These are phyloP conservation scores for Paraescarpia echinospica DNA, from an alignment of 1,140 invertebrate species.

Conservation along the genomic window DNA sequence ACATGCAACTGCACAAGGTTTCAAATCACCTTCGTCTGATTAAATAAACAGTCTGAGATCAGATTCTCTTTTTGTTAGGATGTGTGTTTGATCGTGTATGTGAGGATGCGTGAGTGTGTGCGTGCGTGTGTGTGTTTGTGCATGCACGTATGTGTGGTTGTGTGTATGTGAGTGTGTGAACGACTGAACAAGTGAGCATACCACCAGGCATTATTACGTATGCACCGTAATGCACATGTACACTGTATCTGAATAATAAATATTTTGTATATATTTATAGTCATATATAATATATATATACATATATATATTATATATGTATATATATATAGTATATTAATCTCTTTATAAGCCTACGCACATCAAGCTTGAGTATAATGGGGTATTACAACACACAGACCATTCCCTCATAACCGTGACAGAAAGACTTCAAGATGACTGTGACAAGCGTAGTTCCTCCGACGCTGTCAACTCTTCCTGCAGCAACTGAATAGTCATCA, in stretches of 20 bases:
- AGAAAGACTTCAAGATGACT: background rate
- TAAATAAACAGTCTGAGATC: background rate
- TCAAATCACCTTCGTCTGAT: background rate
- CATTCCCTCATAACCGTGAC: background rate
- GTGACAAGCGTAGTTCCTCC: constrained; percentile 30
- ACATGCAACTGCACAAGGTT: background rate
- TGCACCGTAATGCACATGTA: background rate
- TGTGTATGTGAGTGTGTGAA: background rate
- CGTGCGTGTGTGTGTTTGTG: background rate
- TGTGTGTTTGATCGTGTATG: background rate
- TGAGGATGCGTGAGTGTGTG: too few species aligned
- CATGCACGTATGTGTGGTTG: background rate
- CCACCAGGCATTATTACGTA: too few species aligned
- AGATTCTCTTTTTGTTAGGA: background rate
- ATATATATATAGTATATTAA: background rate
- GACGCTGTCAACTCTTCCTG: constrained; percentile 49
- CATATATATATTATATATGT: background rate
- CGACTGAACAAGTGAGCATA: too few species aligned
- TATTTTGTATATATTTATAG: background rate
- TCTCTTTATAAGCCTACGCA: background rate
- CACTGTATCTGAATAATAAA: background rate
- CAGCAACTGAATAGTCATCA: constrained; percentile 44
- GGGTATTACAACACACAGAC: background rate
- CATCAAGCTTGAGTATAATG: background rate
- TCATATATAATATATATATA: background rate